A percentile compares a stretch with the other conserved stretches of the same genome.
Conservation (phyloP, 2,888 invertebrate species). For the Bombylius major region DNA sequence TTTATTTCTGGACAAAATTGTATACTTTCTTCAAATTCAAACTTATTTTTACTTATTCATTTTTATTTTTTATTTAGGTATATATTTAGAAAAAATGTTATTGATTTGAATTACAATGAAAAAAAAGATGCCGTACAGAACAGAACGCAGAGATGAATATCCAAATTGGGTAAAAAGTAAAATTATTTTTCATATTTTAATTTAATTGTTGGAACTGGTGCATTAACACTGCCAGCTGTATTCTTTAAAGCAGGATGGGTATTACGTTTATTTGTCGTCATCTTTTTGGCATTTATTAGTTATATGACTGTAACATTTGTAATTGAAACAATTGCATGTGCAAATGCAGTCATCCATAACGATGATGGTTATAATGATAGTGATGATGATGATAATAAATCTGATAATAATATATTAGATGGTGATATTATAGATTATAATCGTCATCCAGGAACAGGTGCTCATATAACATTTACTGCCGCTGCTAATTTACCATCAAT, state of each 20-base stretch:
- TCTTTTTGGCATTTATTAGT: conserved; percentile 77
- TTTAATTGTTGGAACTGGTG: conserved; percentile 96
- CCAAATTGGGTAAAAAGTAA: conserved; percentile 19
- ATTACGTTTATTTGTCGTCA: conserved; percentile 63
- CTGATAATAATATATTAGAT: neutral
- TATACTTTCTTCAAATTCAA: too few species aligned
- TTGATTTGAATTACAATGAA: too few species aligned
- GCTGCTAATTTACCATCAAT: neutral
- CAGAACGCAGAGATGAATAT: conserved; percentile 14
- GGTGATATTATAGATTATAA: conserved; percentile 8
- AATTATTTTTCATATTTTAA: neutral
- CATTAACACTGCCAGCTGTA: conserved; percentile 84
- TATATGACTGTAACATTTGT: conserved; percentile 93
- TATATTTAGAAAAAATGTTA: too few species aligned
- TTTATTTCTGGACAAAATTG: too few species aligned
- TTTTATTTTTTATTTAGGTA: too few species aligned
- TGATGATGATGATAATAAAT: conserved; percentile 5
- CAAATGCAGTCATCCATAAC: conserved; percentile 66
- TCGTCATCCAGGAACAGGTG: conserved; percentile 1
- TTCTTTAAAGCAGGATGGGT: conserved; percentile 88
- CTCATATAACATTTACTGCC: neutral
- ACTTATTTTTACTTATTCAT: too few species aligned
- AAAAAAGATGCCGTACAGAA: conserved; percentile 15
- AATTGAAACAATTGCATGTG: conserved; percentile 87
- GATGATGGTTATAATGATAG: conserved; percentile 3